These are phyloP conservation scores for Episyrphus balteatus DNA, from an alignment of 1,140 invertebrate species.

Conservation along the genomic window DNA sequence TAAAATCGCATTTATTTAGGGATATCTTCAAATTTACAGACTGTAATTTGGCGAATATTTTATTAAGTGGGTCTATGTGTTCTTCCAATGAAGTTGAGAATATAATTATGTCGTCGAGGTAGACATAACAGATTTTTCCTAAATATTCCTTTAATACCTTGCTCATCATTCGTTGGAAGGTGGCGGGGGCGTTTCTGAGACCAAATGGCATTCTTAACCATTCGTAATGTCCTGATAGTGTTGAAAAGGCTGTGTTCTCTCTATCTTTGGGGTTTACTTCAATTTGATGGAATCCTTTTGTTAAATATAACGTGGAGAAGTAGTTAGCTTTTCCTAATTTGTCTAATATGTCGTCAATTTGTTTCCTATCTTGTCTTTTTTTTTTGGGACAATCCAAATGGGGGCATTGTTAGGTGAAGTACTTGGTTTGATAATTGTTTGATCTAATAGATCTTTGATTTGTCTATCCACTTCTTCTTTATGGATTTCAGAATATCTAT, in stretches of 20 bases:
- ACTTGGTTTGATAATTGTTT: not conserved
- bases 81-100: constrained; percentile 13
- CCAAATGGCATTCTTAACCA: constrained; percentile 39
- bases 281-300: constrained; percentile 39
- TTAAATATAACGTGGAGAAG: constrained; percentile 36
- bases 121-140: constrained; percentile 9
- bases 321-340: constrained; percentile 21
- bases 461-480: not conserved
- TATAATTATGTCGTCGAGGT: constrained; percentile 22
- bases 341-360: constrained; percentile 37
- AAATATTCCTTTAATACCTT: constrained; percentile 8
- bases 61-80: constrained; percentile 2
- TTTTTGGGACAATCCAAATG: constrained; percentile 10
- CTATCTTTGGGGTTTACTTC: constrained; percentile 24
- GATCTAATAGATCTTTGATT: not conserved
- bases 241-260: constrained; percentile 37
- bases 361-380: constrained; percentile 14
- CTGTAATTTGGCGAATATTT: not conserved
- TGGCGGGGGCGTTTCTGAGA: constrained; percentile 19
- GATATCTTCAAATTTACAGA: constrained; percentile 9
- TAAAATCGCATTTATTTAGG: constrained; percentile 9
- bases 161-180: constrained; percentile 18
- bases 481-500: not conserved
- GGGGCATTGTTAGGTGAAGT: constrained; percentile 10
- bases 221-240: constrained; percentile 30